Percentiles rank a stretch among this genome's conserved stretches.
These are phyloP conservation scores for Metopolophium dirhodum DNA, from an alignment of 1,140 invertebrate genomes.

Conservation along the genomic window DNA sequence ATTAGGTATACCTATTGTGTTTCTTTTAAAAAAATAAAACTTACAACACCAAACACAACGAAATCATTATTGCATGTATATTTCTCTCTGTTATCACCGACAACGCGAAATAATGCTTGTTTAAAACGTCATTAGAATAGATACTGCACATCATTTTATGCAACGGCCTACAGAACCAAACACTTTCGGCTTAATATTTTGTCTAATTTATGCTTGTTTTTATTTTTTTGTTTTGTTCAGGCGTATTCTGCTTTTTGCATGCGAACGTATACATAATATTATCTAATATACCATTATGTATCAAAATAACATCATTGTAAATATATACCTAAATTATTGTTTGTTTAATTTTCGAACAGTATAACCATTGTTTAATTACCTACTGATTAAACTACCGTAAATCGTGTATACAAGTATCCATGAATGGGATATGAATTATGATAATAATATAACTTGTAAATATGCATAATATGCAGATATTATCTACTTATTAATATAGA, in stretches of 20 bases:
- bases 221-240: background rate
- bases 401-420: background rate
- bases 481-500: background rate
- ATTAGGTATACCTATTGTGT: background rate
- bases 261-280: background rate
- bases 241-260: conserved; percentile 41
- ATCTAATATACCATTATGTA: background rate
- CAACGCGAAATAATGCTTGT: background rate
- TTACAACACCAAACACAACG: background rate
- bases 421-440: background rate
- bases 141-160: background rate
- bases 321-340: background rate
- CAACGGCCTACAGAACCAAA: background rate
- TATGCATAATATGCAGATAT: background rate
- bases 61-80: background rate
- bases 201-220: conserved; percentile 5
- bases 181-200: background rate
- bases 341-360: background rate
- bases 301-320: background rate
- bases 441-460: background rate
- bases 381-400: background rate
- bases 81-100: background rate
- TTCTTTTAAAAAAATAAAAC: background rate
- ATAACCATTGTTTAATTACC: conserved; percentile 31
- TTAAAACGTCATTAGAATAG: background rate